phyloP scores from a whole-genome alignment of 2,113 vertebrate species.

The Rhineura floridana region DNA sequence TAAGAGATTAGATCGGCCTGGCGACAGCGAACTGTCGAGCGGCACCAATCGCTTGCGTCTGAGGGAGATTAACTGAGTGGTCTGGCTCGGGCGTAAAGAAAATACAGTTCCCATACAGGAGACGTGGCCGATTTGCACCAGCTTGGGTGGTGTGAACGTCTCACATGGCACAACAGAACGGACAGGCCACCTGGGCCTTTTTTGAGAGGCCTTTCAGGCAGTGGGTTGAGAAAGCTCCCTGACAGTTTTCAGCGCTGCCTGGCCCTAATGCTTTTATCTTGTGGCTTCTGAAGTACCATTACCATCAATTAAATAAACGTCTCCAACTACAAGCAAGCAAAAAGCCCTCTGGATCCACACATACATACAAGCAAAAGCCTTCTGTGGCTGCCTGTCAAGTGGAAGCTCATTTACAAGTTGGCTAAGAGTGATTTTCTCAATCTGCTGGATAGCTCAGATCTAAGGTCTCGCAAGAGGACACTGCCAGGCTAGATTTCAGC shows the following conservation, averaged over 20 bases:
- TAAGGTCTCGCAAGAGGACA: neutral
- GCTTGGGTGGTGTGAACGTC: neutral
- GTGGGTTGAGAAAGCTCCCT: neutral
- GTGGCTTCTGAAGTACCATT: too few relatives aligned
- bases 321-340: too few relatives aligned
- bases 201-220: rapidly evolving
- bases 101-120: neutral
- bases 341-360: neutral
- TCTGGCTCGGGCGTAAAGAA: rapidly evolving
- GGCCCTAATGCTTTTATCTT: too few relatives aligned
- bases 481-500: neutral
- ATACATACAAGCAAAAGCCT: too few relatives aligned
- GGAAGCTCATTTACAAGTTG: neutral
- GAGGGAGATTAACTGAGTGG: neutral
- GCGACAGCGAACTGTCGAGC: neutral
- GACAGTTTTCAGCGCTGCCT: too few relatives aligned
- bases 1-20: conserved; percentile 16
- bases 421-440: neutral
- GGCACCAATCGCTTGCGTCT: neutral
- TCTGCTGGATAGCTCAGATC: neutral
- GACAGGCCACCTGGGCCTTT: rapidly evolving
- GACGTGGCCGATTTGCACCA: rapidly evolving
- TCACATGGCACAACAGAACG: neutral
- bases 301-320: neutral
- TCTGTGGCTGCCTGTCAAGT: too few relatives aligned